Evolutionary conservation across 2,888 invertebrate genomes (phyloP), one percentile per base, ranked within the genome.

Genomic region (Limenitis camilla): DNA sequence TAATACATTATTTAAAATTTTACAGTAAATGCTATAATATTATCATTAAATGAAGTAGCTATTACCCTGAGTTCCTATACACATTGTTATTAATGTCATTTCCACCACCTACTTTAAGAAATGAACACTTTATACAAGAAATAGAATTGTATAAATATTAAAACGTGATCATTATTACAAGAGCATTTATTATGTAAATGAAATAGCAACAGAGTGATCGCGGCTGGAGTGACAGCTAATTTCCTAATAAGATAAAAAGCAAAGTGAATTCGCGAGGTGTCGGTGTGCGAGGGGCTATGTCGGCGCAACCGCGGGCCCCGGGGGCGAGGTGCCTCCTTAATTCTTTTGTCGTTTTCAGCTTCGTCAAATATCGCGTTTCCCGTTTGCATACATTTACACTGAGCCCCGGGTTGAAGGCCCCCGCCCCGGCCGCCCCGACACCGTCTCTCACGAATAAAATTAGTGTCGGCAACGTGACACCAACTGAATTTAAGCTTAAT

Each of bases 381-480:
- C 78, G 84, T 85, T 85, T 84, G 84, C 86, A 85, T 86, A 86
- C 74, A 87, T 87, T 86, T 86, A 79, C 83, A 73, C 76, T 66
- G 68, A 59, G 63, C 66, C 56, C 61, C 63, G 50, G 49, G 19
- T 19, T 19, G 19, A 3, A 68, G 59, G 62, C 66, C 56, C 61
- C 63, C 49, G 49, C 50, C 59, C 43, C 55, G 62, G 59, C 60
- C 66, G 65, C 68, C 64, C 59, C 66, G 63, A 63, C 60, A 66
- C 66, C 67, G 60, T 64, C 85, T 81, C 75, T 85, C 78, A 78
- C 78, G 79, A 82, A 86, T 83, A 79, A 86, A 82, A 86, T 87
- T 87, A 86, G 84, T 84, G 86, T 87, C 86, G 79, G 86, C 86
- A 81, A 77, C 81, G 82, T 84, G 86, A 86, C 86, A 86, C 83